Base-by-base conservation (phyloP, 2,888 invertebrate species). In the Ochropleura leucogaster region DNA sequence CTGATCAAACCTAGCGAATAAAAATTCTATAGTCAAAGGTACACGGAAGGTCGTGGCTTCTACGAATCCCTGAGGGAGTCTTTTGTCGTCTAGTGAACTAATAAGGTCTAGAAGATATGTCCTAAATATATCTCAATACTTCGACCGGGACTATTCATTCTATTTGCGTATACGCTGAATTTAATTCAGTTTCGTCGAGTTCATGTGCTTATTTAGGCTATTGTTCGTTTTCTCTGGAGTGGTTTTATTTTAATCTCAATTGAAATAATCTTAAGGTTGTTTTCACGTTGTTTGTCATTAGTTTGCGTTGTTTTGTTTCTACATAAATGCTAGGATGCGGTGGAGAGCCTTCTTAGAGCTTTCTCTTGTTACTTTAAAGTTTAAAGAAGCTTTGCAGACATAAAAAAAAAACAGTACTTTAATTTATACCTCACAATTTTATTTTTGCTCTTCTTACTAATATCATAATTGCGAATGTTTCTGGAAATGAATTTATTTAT, bases 41-140 rank as follows among this genome's bases (percentile, higher is more conserved):
- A 62, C 12, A 65, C 14, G 44, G 14, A 8, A 65, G 79, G 14
- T 55, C 44, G 30, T 79, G 46, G 59, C 10, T 60, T 42, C 16
- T 14, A 10, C 10, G 5, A 16, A 30, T 20, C 10, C 14, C 60
- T 79, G n/a, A 20, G 20, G 65, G 20, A 60, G 53, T 6, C 18
- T 65, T 72, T 65, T 60, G 10, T 79, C 18, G 60, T 79, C 72
- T 44, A 14, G n/a, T 8, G n/a, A 9, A 18, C 16, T 60, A 72
- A 65, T 77, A 72, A 53, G 64, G 79, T 72, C 60, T 30, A 40
- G 20, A 40, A 42, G 46, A 79, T 65, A 18, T 70, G 42, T 53
- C 4, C 40, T 64, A 51, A 64, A 70, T 46, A 44, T 53, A 53
- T 57, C 49, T 20, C 18, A 63, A 51, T 46, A 55, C 53, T 10